Conservation (phyloP, 2,113 vertebrate species). For the Henicopernis longicauda region DNA sequence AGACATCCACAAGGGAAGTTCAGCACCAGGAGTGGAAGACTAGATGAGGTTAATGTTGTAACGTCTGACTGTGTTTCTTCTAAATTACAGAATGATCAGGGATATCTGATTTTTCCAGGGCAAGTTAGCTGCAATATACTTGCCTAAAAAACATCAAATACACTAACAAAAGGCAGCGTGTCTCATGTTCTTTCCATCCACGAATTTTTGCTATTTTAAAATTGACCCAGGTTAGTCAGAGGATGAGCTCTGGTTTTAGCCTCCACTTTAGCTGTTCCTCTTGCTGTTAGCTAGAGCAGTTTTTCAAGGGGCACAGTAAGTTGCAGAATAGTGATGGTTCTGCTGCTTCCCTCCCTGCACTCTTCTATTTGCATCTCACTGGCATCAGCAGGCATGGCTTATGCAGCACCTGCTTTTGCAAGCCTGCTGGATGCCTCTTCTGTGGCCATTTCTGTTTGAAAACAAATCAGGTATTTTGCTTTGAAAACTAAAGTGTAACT, state of each 20-base stretch:
- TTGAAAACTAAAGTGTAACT: slow-evolving; percentile 1
- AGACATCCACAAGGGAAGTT: background rate
- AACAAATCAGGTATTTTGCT: background rate
- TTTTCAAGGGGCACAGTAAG: background rate
- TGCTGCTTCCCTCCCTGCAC: background rate
- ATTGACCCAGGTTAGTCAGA: background rate
- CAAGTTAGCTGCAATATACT: background rate
- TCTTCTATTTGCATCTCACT: accelerated
- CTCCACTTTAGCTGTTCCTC: background rate
- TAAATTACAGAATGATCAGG: background rate
- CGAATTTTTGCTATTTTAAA: background rate
- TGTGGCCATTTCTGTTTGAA: background rate
- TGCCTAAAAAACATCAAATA: background rate
- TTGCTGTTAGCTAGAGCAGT: background rate
- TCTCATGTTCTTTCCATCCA: background rate
- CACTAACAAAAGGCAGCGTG: background rate
- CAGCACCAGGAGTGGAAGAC: background rate
- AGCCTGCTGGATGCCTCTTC: background rate
- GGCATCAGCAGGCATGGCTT: accelerated
- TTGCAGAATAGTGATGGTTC: background rate
- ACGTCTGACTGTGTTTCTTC: background rate
- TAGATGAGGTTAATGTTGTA: background rate
- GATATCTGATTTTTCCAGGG: background rate
- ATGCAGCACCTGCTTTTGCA: background rate
- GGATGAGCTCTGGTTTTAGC: background rate